Percentiles rank a stretch among this genome's conserved stretches.
Evolutionary conservation across 2,888 invertebrate species (phyloP).

Genomic region (Coelogynopora nodosa): DNA sequence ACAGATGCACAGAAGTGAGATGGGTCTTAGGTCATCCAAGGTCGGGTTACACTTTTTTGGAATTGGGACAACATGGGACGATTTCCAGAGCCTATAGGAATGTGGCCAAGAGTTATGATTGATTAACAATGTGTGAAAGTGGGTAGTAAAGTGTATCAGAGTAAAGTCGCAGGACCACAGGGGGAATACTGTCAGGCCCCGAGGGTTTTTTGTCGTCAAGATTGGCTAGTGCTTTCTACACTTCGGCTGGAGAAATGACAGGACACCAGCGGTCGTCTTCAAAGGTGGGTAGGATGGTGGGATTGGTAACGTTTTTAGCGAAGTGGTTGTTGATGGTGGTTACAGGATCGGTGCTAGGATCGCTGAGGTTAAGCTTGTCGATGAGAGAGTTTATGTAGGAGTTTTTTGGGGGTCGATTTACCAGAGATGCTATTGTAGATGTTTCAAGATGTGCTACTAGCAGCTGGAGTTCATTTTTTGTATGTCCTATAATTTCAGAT

Average conservation of each 20-base stretch:
- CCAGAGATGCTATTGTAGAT: too few species aligned
- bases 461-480: too few species aligned
- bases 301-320: too few species aligned
- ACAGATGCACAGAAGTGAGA: neutral
- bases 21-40: neutral
- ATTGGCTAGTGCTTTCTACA: neutral
- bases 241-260: neutral
- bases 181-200: neutral
- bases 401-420: too few species aligned
- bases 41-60: neutral
- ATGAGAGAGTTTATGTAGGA: too few species aligned
- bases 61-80: neutral
- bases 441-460: too few species aligned
- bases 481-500: too few species aligned
- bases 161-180: neutral
- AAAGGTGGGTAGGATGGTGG: neutral
- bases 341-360: too few species aligned
- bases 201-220: neutral
- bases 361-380: too few species aligned
- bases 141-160: too few species aligned
- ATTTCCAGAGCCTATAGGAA: neutral
- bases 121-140: neutral
- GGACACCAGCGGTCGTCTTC: neutral
- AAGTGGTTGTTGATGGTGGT: too few species aligned
- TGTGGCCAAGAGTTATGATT: neutral